Conservation (phyloP, 1,140 invertebrate genomes). For the Meteorus sp. region DNA sequence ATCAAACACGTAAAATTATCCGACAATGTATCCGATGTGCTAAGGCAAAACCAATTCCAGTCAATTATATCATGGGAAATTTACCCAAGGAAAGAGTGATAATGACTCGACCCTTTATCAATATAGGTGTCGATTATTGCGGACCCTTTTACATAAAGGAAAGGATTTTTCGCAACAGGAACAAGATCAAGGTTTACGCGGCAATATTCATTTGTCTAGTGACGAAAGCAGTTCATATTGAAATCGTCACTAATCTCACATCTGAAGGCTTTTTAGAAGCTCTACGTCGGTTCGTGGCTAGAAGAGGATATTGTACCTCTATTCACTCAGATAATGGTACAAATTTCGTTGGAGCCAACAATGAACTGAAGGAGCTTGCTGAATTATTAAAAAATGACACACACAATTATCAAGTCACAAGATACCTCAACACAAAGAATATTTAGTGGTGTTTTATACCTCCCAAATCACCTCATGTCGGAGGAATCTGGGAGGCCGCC, state of each 20-base stretch:
- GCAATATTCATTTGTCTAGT: slow-evolving; percentile 35
- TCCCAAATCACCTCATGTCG: too few species aligned
- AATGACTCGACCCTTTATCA: slow-evolving; percentile 20
- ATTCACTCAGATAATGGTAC: slow-evolving; percentile 47
- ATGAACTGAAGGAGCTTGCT: slow-evolving; percentile 31
- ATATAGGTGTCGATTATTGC: slow-evolving; percentile 27
- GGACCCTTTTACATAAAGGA: slow-evolving; percentile 22
- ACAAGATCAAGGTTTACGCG: slow-evolving; percentile 30
- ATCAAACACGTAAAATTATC: slow-evolving; percentile 6
- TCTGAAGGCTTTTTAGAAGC: slow-evolving; percentile 35
- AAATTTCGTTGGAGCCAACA: slow-evolving; percentile 45
- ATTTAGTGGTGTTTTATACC: neutral
- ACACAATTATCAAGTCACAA: neutral
- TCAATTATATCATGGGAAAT: slow-evolving; percentile 26
- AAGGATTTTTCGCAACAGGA: slow-evolving; percentile 12
- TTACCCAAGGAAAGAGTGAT: slow-evolving; percentile 18
- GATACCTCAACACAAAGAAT: neutral
- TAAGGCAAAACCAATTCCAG: neutral
- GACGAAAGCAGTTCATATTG: slow-evolving; percentile 39
- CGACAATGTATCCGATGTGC: slow-evolving; percentile 18
- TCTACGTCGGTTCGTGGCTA: slow-evolving; percentile 40
- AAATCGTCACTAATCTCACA: slow-evolving; percentile 34
- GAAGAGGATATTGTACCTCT: slow-evolving; percentile 33
- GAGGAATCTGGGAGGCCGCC: too few species aligned
- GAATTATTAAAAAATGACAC: neutral